These are phyloP conservation scores for Drosophila suzukii DNA, from an alignment of 1,140 invertebrate genomes.

Conservation along the genomic window DNA sequence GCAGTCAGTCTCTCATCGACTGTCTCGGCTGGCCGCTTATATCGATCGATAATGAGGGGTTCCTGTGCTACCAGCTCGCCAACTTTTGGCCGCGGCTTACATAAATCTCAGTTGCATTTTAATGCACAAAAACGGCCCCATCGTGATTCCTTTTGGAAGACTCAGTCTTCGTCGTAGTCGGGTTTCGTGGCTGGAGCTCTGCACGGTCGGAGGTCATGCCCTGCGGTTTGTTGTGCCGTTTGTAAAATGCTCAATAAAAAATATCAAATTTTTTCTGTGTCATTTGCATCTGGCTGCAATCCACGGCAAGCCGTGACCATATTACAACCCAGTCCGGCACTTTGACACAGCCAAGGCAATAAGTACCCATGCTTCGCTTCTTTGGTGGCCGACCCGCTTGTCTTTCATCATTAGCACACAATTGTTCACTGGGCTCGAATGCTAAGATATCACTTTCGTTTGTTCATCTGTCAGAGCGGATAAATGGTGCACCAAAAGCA, in stretches of 20 bases:
- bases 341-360: constrained; percentile 42
- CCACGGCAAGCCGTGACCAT: constrained; percentile 46
- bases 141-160: constrained; percentile 29
- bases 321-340: constrained; percentile 45
- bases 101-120: constrained; percentile 67
- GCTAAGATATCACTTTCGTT: constrained; percentile 52
- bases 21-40: constrained; percentile 34
- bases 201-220: constrained; percentile 70
- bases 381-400: constrained; percentile 45
- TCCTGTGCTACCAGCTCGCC: constrained; percentile 67
- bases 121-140: constrained; percentile 43
- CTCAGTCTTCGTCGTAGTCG: constrained; percentile 30
- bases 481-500: constrained; percentile 32
- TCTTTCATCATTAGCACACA: constrained; percentile 71
- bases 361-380: constrained; percentile 28
- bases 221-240: constrained; percentile 73
- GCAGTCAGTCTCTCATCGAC: constrained; percentile 35
- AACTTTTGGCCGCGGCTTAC: constrained; percentile 48
- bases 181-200: constrained; percentile 61
- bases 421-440: constrained; percentile 61
- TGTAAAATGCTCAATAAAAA: constrained; percentile 81
- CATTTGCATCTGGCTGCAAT: constrained; percentile 49
- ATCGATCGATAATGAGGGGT: constrained; percentile 76
- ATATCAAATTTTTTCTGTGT: constrained; percentile 59
- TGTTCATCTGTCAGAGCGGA: constrained; percentile 38